Percentiles rank a stretch among this genome's conserved stretches.
phyloP scores from a whole-genome alignment of 2,888 invertebrate genomes.

The Lissonota sp. region DNA sequence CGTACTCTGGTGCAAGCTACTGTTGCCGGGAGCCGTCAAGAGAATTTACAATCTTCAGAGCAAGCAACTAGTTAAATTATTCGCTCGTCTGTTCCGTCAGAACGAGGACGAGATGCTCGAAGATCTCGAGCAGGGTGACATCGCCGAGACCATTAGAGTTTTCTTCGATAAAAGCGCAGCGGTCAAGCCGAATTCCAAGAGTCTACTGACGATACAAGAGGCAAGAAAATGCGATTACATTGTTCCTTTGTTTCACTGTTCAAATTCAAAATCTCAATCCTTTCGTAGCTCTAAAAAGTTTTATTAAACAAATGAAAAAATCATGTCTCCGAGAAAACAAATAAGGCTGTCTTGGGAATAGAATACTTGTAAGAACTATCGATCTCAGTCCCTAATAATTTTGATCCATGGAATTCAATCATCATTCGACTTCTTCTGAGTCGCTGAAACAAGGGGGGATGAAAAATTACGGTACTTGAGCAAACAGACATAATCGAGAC shows the following conservation, averaged over 20 bases:
- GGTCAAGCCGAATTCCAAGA: conserved; percentile 87
- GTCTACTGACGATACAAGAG: conserved; percentile 90
- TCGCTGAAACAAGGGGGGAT: neutral
- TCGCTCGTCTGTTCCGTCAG: conserved; percentile 90
- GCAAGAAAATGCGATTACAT: conserved; percentile 62
- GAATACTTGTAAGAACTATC: too few relatives aligned
- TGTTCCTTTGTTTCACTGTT: too few relatives aligned
- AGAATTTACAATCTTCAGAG: conserved; percentile 96
- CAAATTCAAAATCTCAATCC: too few relatives aligned
- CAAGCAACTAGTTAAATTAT: conserved; percentile 95
- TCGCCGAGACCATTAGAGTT: conserved; percentile 92
- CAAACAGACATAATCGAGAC: conserved; percentile 19
- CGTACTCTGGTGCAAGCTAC: conserved; percentile 91
- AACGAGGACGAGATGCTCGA: conserved; percentile 93
- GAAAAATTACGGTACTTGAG: conserved; percentile 31
- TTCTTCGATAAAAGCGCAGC: conserved; percentile 89
- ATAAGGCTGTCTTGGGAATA: neutral
- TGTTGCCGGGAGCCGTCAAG: conserved; percentile 93
- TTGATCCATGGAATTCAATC: too few relatives aligned
- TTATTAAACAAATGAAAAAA: neutral
- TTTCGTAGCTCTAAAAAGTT: neutral
- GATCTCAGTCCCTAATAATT: too few relatives aligned
- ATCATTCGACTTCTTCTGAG: conserved; percentile 6
- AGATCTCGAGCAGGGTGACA: conserved; percentile 95
- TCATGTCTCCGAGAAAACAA: neutral